Evolutionary conservation across 2,113 vertebrate species (phyloP), one percentile per base, ranked within the genome.

Genomic region (Oreochromis spilurus): DNA sequence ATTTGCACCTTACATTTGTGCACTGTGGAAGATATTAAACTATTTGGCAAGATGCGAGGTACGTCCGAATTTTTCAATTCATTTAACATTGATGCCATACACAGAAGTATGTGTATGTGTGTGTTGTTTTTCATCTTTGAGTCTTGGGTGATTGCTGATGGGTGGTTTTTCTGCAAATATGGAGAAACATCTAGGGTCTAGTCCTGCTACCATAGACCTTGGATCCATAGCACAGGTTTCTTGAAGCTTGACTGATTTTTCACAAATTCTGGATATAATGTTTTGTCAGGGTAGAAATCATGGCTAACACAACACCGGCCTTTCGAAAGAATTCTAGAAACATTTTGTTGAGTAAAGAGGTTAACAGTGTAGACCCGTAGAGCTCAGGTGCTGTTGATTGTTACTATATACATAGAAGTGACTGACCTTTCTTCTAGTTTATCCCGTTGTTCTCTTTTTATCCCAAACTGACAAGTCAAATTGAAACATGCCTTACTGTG

Each of bases 1-100:
- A 78, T 87, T 92, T 89, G 80, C 85, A 88, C 79, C 29, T 65
- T 24, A 17, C n/a, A 75, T 58, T 7, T 87, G 87, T 84, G 52
- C 86, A 36, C 60, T 65, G 38, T 81, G 16, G 21, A 78, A 26
- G 8, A 58, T 52, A 11, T 93, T 38, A 48, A 84, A 62, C 79
- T 75, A n/a, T 38, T 83, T 79, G 67, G 31, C 5, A 12, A 77
- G 78, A 70, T 40, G 54, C 9, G 43, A 84, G 82, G 82, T 90
- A 79, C 79, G 65, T 91, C 79, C 89, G 10, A 43, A 52, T 79
- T 70, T 84, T 89, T 43, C 12, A 58, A 31, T 34, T 80, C 60
- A n/a, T 84, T 16, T 36, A 7, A 67, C 40, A 16, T 21, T 45
- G 12, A 29, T 58, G n/a, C 34, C 43, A 12, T 4, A 53, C 53